Evolutionary conservation across 1,140 invertebrate species (phyloP).

Genomic region (Proctacanthus coquilletti): DNA sequence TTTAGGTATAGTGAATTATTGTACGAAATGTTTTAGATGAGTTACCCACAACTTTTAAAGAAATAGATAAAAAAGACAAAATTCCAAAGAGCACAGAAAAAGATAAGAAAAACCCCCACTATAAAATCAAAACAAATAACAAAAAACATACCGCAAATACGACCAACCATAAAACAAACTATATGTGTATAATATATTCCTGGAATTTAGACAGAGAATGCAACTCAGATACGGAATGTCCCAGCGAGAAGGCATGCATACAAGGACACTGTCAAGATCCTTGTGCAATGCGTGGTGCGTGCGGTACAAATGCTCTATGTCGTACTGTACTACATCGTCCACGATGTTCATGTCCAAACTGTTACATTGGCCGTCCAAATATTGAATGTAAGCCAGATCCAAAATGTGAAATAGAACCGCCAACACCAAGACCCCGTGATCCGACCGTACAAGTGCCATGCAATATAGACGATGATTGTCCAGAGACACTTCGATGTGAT

Average conservation of each 20-base stretch:
- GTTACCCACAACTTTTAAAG: too few species aligned
- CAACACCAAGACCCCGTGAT: constrained; percentile 33
- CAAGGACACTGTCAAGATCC: constrained; percentile 75
- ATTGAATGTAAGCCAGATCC: constrained; percentile 59
- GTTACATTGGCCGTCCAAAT: constrained; percentile 65
- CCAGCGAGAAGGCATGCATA: constrained; percentile 79
- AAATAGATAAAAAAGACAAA: too few species aligned
- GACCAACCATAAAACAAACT: constrained; percentile 15
- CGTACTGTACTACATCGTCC: constrained; percentile 65
- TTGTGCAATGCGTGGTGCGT: constrained; percentile 70
- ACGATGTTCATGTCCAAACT: constrained; percentile 72
- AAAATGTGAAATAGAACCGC: constrained; percentile 41
- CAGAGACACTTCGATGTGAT: constrained; percentile 57
- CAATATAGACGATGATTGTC: constrained; percentile 52
- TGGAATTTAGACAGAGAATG: constrained; percentile 62
- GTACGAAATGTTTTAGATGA: too few species aligned
- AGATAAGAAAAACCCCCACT: not conserved
- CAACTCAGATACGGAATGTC: constrained; percentile 76
- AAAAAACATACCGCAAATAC: constrained; percentile 15
- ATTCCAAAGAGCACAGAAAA: too few species aligned
- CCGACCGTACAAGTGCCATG: constrained; percentile 39
- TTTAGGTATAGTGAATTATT: too few species aligned
- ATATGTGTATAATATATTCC: too few species aligned
- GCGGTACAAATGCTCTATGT: constrained; percentile 78
- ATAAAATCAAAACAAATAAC: constrained; percentile 8